Base-by-base conservation (phyloP, 2,113 vertebrate species). In the Capreolus pygargus region DNA sequence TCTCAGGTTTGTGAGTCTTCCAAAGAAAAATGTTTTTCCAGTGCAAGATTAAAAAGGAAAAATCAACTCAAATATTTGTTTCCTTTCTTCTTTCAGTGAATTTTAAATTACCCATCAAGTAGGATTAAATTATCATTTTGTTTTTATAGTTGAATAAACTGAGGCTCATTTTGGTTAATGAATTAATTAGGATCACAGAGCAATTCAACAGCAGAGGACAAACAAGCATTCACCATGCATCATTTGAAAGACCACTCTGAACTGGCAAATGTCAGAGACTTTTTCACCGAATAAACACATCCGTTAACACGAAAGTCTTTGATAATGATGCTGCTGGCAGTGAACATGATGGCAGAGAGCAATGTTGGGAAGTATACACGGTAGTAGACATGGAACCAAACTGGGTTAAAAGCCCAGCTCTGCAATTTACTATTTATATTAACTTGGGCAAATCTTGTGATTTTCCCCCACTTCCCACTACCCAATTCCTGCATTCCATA, bases 21-120 rank as follows among this genome's bases (percentile, higher is more conserved):
- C 70, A 21, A 87, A 85, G 91, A 74, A 96, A 84, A 86, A 86
- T n/a, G 2, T 39, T 64, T 93, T 47, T 92, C 78, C 64, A 57
- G 9, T 36, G 47, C 55, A 60, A 76, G 13, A n/a, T 50, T 81
- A 78, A 83, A 86, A 64, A 92, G 33, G 86, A 54, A 95, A 89
- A 88, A 28, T 76, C 23, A 36, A 87, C 55, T 17, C 78, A 79
- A 16, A 74, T 74, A 39, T 90, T 81, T 52, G 28, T 93, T 82
- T 67, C 64, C 74, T 87, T 87, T 87, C 74, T 89, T 86, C 81
- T 97, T 91, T 97, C 50, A 94, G 81, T 92, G 83, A 92, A 67
- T 16, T 92, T 60, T 78, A 57, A 97, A 47, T 97, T 92, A 87
- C 33, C 64, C 33, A 33, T n/a, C 55, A 93, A 50, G 10, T 85